Conservation (phyloP, 2,797 vertebrate species). For the Sebastes trivittatus region DNA sequence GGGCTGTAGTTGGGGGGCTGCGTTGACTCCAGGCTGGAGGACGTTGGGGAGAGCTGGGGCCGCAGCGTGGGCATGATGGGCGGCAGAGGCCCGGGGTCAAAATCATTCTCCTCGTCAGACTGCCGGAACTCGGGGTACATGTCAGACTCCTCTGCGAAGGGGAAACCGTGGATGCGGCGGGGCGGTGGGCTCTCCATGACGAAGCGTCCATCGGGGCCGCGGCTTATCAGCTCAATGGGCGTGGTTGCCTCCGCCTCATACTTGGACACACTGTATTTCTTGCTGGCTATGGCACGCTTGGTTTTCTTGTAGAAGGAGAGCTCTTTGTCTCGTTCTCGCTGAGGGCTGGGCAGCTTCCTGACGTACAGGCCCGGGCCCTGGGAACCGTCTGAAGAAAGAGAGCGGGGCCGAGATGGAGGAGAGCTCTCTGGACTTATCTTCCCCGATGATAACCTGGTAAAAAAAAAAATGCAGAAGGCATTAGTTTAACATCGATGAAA, state of each 20-base stretch:
- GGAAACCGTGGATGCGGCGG: conserved; percentile 96
- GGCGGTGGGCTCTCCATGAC: conserved; percentile 91
- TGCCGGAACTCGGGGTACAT: conserved; percentile 99
- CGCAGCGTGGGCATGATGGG: conserved; percentile 93
- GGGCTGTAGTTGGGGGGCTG: conserved; percentile 99
- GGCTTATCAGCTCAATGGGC: conserved; percentile 98
- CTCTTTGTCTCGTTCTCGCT: conserved; percentile 90
- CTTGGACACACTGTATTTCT: conserved; percentile 98
- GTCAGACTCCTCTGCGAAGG: conserved; percentile 98
- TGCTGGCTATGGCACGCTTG: conserved; percentile 97
- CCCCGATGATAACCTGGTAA: conserved; percentile 92
- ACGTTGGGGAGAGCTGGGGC: conserved; percentile 95
- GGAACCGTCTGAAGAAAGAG: conserved; percentile 85
- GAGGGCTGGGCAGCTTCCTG: conserved; percentile 93
- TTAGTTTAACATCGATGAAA: conserved; percentile 20
- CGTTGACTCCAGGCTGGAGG: conserved; percentile 98
- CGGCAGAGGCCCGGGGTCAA: conserved; percentile 90
- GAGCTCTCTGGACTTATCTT: conserved; percentile 99
- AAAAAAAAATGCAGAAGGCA: conserved; percentile 31
- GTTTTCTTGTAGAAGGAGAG: conserved; percentile 98
- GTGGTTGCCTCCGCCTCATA: conserved; percentile 95
- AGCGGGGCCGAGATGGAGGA: conserved; percentile 81
- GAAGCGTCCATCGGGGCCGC: conserved; percentile 96
- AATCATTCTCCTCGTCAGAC: conserved; percentile 97
- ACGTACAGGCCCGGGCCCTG: conserved; percentile 91